Conservation (phyloP, 2,797 vertebrate genomes). For the Loriculus beryllinus region DNA sequence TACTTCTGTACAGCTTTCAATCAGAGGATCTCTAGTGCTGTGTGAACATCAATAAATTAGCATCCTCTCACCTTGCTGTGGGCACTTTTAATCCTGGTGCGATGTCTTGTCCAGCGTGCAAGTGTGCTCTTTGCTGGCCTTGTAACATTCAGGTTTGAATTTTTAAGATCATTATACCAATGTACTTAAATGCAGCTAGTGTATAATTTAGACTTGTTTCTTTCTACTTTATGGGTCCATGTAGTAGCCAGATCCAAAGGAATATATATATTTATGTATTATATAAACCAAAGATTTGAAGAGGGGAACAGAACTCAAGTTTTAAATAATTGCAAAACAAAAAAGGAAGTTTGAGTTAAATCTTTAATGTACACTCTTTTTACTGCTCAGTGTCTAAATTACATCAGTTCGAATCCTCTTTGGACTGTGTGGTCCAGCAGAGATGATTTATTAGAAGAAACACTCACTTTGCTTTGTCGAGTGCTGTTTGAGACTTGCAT, state of each 20-base stretch:
- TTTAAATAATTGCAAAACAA: neutral
- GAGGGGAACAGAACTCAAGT: neutral
- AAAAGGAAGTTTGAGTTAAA: neutral
- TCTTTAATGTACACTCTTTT: neutral
- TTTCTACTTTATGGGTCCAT: neutral
- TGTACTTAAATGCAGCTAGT: neutral
- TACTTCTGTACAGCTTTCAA: neutral
- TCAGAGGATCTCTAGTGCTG: neutral
- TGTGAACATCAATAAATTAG: slow-evolving; percentile 3
- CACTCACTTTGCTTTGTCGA: neutral
- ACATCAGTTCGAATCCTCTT: neutral
- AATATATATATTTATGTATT: neutral
- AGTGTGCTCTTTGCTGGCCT: neutral
- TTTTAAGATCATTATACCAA: neutral
- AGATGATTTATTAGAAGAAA: neutral
- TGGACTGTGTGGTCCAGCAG: neutral
- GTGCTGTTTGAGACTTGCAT: neutral
- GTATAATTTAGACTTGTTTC: neutral
- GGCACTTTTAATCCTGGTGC: neutral
- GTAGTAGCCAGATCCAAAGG: neutral
- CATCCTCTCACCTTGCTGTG: neutral
- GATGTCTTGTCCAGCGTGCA: neutral
- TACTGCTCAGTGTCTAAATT: neutral
- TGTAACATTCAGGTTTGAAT: neutral
- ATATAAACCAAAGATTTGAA: neutral